phyloP scores from a whole-genome alignment of 2,888 invertebrate genomes.

The Dasypolia templi region DNA sequence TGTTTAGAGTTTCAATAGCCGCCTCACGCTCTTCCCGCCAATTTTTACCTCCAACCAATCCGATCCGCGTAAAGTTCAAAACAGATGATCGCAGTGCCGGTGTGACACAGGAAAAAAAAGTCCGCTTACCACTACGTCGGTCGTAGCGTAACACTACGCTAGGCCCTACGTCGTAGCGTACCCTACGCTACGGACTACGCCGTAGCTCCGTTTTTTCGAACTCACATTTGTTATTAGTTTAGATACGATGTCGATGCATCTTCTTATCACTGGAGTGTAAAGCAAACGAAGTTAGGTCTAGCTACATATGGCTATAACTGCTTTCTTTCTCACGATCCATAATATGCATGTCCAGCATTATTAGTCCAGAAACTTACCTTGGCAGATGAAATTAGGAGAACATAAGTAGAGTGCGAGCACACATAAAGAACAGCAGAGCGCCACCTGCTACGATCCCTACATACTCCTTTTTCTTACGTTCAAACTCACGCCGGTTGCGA shows the following conservation, averaged over 20 bases:
- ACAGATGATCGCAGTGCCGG: no score
- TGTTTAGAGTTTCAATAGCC: background rate
- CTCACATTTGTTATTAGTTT: background rate
- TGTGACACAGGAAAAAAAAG: no score
- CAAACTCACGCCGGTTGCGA: no score
- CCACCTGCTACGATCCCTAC: no score
- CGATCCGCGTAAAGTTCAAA: no score
- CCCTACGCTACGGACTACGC: background rate
- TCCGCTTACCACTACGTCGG: no score
- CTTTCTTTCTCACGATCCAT: background rate
- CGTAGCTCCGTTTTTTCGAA: background rate
- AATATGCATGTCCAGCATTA: background rate
- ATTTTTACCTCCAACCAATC: no score
- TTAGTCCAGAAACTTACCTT: background rate
- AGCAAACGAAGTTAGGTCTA: background rate
- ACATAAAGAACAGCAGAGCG: no score
- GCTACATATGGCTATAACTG: background rate
- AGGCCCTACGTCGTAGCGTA: constrained; percentile 19
- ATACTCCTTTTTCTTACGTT: no score
- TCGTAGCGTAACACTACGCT: background rate
- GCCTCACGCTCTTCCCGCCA: background rate
- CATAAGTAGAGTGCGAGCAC: no score
- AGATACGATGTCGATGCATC: background rate
- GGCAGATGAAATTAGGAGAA: background rate
- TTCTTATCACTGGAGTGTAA: background rate